A percentile compares a stretch with the other conserved stretches of the same genome.
Conservation (phyloP, 2,888 invertebrate genomes). For the Phorcus lineatus region DNA sequence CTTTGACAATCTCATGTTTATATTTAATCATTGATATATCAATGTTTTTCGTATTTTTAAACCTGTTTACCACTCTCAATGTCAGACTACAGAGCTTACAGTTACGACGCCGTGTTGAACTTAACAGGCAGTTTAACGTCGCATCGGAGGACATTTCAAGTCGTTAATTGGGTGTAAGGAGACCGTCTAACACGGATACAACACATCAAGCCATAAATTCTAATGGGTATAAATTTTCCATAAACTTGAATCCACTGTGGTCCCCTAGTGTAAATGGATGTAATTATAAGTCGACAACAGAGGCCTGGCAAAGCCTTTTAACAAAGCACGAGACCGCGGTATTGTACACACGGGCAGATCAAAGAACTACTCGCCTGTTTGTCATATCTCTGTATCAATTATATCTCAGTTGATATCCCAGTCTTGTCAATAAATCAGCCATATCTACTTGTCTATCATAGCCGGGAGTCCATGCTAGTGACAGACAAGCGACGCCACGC, state of each 20-base stretch:
- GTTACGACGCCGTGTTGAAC: no score
- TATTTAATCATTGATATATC: no score
- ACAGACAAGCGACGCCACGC: background rate
- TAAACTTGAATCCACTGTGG: background rate
- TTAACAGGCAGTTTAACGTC: no score
- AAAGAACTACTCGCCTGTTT: background rate
- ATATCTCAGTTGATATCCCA: background rate
- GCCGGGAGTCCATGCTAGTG: background rate
- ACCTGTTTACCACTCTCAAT: no score
- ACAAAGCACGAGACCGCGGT: background rate
- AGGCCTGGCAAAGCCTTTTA: background rate
- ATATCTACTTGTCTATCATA: constrained; percentile 10
- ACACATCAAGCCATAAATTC: background rate
- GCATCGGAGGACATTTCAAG: no score
- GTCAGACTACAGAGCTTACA: no score
- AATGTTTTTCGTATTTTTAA: no score
- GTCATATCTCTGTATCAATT: background rate
- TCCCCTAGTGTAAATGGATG: background rate
- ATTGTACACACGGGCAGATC: background rate
- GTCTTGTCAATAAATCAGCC: background rate
- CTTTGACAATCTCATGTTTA: no score
- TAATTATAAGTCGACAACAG: background rate
- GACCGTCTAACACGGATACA: background rate
- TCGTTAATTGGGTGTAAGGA: no score
- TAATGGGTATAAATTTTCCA: background rate